Evolutionary conservation across 2,797 vertebrate genomes (phyloP).

Genomic region (Lepilemur septentrionalis): DNA sequence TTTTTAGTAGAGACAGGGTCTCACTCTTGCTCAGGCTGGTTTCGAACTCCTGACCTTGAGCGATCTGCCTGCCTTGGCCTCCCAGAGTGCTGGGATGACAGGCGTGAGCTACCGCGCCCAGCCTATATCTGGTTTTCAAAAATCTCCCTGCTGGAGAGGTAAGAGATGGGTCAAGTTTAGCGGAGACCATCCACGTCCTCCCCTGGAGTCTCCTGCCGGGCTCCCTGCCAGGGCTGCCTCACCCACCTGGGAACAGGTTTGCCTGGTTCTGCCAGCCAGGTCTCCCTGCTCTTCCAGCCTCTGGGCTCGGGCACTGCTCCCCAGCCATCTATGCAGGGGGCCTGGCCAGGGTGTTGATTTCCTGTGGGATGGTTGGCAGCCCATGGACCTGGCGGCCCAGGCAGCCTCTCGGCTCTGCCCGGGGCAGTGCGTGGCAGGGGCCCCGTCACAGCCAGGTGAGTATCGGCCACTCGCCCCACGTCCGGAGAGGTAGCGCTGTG

Average conservation of each 20-base stretch:
- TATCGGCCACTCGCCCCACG: neutral
- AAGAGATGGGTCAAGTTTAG: neutral
- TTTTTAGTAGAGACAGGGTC: too few relatives aligned
- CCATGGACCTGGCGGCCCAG: neutral
- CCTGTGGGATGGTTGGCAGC: neutral
- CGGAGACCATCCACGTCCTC: neutral
- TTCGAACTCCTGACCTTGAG: too few relatives aligned
- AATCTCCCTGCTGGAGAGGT: neutral
- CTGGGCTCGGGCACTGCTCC: neutral
- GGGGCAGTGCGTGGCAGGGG: neutral
- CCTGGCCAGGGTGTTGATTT: neutral
- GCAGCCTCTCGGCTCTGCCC: neutral
- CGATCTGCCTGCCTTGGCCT: too few relatives aligned
- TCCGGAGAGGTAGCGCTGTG: rapidly evolving
- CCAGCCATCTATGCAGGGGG: neutral
- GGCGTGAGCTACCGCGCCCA: too few relatives aligned
- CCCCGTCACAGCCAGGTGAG: neutral
- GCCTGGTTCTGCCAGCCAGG: neutral
- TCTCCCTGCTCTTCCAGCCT: neutral
- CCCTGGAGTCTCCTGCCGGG: neutral
- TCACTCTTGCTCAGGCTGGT: too few relatives aligned
- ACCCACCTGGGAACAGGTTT: neutral
- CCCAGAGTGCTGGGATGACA: too few relatives aligned
- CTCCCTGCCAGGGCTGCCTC: neutral
- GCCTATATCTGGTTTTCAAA: neutral